Evolutionary conservation across 2,797 vertebrate species (phyloP).

Genomic region (Scleropages formosus): DNA sequence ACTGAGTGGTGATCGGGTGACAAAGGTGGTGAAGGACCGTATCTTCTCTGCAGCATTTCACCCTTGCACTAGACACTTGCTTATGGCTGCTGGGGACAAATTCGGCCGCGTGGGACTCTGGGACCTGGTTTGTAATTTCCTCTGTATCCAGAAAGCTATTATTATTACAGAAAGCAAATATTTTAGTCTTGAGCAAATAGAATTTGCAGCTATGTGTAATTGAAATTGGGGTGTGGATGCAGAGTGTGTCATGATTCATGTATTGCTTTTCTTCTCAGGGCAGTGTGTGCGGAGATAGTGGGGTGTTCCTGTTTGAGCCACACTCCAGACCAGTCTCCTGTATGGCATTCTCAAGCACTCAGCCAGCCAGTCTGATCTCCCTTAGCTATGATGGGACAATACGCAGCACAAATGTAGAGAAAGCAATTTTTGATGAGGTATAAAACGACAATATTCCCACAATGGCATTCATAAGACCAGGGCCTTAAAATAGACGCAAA

Average conservation of each 20-base stretch:
- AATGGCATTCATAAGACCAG: not conserved
- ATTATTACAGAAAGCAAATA: not conserved
- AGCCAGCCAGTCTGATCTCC: slow-evolving; percentile 75
- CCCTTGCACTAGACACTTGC: slow-evolving; percentile 68
- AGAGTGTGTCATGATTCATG: not conserved
- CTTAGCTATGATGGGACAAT: slow-evolving; percentile 75
- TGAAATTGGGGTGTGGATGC: no score
- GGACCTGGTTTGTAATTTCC: slow-evolving; percentile 70
- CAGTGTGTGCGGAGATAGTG: slow-evolving; percentile 57
- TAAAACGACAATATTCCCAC: slow-evolving; percentile 35
- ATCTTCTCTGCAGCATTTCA: slow-evolving; percentile 79
- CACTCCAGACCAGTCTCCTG: slow-evolving; percentile 68
- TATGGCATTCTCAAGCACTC: slow-evolving; percentile 74
- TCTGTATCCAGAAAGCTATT: not conserved
- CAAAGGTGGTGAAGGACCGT: slow-evolving; percentile 73
- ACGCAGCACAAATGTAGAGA: slow-evolving; percentile 79
- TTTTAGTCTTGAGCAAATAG: not conserved
- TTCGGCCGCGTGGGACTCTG: slow-evolving; percentile 79
- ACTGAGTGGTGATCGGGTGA: slow-evolving; percentile 59
- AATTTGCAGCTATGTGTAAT: no score
- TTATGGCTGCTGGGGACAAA: slow-evolving; percentile 81
- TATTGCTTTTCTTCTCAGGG: slow-evolving; percentile 53
- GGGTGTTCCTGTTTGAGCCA: slow-evolving; percentile 64
- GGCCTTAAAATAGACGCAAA: not conserved
- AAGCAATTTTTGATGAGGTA: slow-evolving; percentile 80